Evolutionary conservation across 2,113 vertebrate genomes (phyloP).

Genomic region (Hippocampus mohnikei): DNA sequence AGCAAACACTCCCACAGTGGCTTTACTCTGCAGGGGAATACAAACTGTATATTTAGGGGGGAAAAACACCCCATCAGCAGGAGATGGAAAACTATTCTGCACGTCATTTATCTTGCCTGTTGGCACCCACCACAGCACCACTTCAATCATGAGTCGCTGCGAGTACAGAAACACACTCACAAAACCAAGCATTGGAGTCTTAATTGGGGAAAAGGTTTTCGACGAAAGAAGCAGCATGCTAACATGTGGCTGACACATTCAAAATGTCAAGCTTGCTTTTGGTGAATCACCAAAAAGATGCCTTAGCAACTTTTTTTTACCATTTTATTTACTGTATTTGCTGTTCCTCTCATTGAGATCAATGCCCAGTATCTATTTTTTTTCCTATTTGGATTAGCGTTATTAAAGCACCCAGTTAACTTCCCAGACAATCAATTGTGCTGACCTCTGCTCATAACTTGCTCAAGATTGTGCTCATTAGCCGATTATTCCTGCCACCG

Average conservation of each 20-base stretch:
- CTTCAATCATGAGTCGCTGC: constrained; percentile 14
- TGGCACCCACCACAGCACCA: constrained; percentile 35
- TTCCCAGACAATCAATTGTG: constrained; percentile 57
- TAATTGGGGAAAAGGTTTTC: neutral
- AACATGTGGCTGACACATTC: neutral
- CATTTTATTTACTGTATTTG: neutral
- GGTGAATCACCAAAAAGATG: neutral
- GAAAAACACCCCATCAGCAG: constrained; percentile 59
- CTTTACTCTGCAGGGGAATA: constrained; percentile 21
- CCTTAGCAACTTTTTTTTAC: neutral
- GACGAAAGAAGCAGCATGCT: neutral
- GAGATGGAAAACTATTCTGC: constrained; percentile 54
- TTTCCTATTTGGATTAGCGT: constrained; percentile 51
- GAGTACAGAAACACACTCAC: constrained; percentile 14
- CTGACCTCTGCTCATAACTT: constrained; percentile 51
- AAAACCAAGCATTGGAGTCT: constrained; percentile 21
- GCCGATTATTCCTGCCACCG: constrained; percentile 34
- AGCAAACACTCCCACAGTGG: constrained; percentile 39
- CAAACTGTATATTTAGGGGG: constrained; percentile 3
- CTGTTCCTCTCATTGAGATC: neutral
- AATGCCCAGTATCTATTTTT: constrained; percentile 23
- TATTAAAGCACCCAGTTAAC: constrained; percentile 68
- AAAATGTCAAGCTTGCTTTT: neutral
- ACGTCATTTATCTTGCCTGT: constrained; percentile 55
- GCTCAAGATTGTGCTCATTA: constrained; percentile 2